Conservation (phyloP, 2,888 invertebrate genomes). For the Ypsolopha scabrella region DNA sequence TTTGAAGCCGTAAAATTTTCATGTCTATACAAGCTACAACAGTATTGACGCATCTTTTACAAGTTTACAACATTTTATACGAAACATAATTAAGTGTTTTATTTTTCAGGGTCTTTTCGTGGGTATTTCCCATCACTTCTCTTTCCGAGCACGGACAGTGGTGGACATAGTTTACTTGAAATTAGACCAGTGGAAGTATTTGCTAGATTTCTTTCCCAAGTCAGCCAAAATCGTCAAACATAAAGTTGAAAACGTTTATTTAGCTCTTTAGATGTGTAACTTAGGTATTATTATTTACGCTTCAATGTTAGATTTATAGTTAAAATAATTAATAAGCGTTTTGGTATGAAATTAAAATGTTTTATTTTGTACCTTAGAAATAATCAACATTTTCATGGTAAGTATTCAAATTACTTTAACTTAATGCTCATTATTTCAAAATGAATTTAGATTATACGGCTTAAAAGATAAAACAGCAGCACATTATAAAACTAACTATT, state of each 20-base stretch:
- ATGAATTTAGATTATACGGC: too few relatives aligned
- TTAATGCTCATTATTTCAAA: too few relatives aligned
- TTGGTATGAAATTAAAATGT: too few relatives aligned
- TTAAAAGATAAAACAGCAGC: too few relatives aligned
- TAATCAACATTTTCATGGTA: too few relatives aligned
- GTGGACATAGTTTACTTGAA: slow-evolving; percentile 63
- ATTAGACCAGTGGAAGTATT: slow-evolving; percentile 63
- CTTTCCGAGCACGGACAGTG: slow-evolving; percentile 62
- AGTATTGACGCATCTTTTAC: too few relatives aligned
- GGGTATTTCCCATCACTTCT: slow-evolving; percentile 65
- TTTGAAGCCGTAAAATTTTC: too few relatives aligned
- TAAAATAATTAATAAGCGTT: background rate
- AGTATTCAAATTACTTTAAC: too few relatives aligned
- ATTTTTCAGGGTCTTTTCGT: slow-evolving; percentile 61
- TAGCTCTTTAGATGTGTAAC: slow-evolving; percentile 32
- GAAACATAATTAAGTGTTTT: background rate
- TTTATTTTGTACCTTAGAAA: too few relatives aligned
- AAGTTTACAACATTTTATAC: too few relatives aligned
- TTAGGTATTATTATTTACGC: background rate
- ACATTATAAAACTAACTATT: too few relatives aligned
- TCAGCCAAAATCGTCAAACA: slow-evolving; percentile 47
- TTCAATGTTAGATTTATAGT: background rate
- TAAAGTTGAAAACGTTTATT: slow-evolving; percentile 58
- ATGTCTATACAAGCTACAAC: too few relatives aligned
- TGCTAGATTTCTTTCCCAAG: slow-evolving; percentile 54